These are phyloP conservation scores for Aramus guarauna DNA, from an alignment of 2,113 vertebrate species.

Conservation along the genomic window DNA sequence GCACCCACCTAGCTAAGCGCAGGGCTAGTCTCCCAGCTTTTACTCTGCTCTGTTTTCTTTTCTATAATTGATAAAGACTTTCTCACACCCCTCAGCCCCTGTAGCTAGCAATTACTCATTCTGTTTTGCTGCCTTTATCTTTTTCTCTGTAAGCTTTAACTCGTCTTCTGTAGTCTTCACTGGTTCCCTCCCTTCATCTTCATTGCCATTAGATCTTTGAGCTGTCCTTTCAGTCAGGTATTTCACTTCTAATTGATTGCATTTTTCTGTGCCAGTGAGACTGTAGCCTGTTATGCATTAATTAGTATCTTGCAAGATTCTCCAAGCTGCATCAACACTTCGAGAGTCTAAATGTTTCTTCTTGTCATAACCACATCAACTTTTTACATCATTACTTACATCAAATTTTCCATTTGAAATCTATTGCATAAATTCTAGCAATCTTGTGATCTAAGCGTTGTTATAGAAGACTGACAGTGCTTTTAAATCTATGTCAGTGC, in stretches of 20 bases:
- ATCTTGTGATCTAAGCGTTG: background rate
- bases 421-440: background rate
- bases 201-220: background rate
- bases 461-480: background rate
- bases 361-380: background rate
- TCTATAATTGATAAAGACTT: constrained; percentile 22
- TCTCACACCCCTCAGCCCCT: background rate
- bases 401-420: background rate
- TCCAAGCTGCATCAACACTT: background rate
- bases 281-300: background rate
- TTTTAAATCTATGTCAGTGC: background rate
- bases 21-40: background rate
- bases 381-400: background rate
- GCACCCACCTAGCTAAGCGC: background rate
- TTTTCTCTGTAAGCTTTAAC: background rate
- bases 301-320: constrained; percentile 7
- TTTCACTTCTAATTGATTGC: constrained; percentile 15
- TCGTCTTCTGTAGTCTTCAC: background rate
- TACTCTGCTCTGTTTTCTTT: background rate
- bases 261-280: constrained; percentile 12
- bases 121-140: constrained; percentile 11
- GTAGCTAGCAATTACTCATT: constrained; percentile 34
- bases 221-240: background rate
- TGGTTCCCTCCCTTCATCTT: background rate
- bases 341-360: background rate